Conservation (phyloP, 2,888 invertebrate species). For the Caenorhabditis sp. region DNA sequence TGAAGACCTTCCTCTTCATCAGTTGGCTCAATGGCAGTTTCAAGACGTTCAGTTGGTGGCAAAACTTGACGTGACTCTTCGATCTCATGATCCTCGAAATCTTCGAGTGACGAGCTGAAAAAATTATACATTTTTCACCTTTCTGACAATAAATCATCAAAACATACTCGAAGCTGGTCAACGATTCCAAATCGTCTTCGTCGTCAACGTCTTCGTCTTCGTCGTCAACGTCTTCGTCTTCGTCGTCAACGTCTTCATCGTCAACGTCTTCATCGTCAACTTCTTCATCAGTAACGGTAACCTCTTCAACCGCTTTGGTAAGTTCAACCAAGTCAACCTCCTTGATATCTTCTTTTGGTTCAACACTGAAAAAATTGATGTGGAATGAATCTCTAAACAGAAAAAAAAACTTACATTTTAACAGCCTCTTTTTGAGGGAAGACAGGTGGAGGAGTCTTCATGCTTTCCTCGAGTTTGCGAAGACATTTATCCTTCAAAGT, state of each 20-base stretch:
- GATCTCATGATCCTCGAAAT: background rate
- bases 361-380: background rate
- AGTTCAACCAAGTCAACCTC: background rate
- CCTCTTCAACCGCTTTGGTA: background rate
- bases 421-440: no score
- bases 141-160: no score
- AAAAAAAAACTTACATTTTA: no score
- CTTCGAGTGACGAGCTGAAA: background rate
- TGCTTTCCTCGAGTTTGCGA: no score
- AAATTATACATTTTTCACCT: background rate
- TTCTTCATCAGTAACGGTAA: background rate
- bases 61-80: background rate
- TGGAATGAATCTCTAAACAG: background rate
- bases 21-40: background rate
- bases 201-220: no score
- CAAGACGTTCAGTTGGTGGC: background rate
- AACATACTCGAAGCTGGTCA: background rate
- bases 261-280: background rate
- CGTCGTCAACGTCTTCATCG: background rate
- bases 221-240: no score
- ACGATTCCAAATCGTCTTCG: background rate
- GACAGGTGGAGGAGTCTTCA: no score
- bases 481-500: no score
- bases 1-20: conserved; percentile 6
- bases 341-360: background rate